Percentiles rank a stretch among this genome's conserved stretches.
Conservation (phyloP, 2,888 invertebrate species). For the Leuctra nigra region DNA sequence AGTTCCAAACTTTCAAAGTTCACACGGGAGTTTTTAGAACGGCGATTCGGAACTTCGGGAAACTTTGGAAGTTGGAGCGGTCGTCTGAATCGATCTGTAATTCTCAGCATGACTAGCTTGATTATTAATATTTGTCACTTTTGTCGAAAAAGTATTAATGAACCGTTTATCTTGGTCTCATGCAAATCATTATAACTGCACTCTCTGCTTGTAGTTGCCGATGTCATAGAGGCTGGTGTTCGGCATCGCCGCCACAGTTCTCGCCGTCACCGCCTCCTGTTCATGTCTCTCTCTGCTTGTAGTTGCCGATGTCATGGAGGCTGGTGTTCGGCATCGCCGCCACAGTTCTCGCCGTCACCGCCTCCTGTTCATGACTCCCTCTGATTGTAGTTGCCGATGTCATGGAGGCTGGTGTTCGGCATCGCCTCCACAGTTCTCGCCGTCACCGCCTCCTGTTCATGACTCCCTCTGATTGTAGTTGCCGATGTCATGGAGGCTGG, state of each 20-base stretch:
- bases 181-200: too few relatives aligned
- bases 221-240: conserved; percentile 54
- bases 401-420: conserved; percentile 53
- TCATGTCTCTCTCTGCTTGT: conserved; percentile 22
- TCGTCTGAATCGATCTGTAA: too few relatives aligned
- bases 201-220: conserved; percentile 48
- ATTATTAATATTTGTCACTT: too few relatives aligned
- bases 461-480: conserved; percentile 41
- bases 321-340: conserved; percentile 53
- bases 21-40: too few relatives aligned
- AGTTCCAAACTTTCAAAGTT: too few relatives aligned
- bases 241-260: conserved; percentile 49
- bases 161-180: too few relatives aligned
- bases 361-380: too few relatives aligned
- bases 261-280: conserved; percentile 47
- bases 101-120: too few relatives aligned
- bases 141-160: too few relatives aligned
- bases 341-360: conserved; percentile 47
- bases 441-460: conserved; percentile 48
- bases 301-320: conserved; percentile 54
- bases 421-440: conserved; percentile 50
- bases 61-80: too few relatives aligned
- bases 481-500: conserved; percentile 51
- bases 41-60: too few relatives aligned
- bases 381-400: conserved; percentile 53